A percentile compares a stretch with the other conserved stretches of the same genome.
Evolutionary conservation across 1,140 invertebrate species (phyloP).

Genomic region (Anastatus disparis): DNA sequence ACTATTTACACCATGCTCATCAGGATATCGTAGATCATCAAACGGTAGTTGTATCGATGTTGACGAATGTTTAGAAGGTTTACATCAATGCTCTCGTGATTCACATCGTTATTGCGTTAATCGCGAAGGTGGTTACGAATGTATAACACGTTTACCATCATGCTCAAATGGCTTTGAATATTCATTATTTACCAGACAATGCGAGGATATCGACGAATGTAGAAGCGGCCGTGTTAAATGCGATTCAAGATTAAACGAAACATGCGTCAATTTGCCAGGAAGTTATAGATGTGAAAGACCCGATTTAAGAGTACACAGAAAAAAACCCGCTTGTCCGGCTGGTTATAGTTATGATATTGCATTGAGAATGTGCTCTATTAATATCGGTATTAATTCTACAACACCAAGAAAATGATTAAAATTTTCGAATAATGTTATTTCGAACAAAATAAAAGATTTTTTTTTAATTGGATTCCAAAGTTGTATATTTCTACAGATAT

Average conservation of each 20-base stretch:
- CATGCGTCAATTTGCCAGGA: slow-evolving; percentile 70
- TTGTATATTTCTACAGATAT: too few species aligned
- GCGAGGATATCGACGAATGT: slow-evolving; percentile 76
- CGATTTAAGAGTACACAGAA: slow-evolving; percentile 46
- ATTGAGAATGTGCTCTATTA: slow-evolving; percentile 70
- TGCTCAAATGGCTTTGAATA: slow-evolving; percentile 58
- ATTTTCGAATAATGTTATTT: too few species aligned
- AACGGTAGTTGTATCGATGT: slow-evolving; percentile 68
- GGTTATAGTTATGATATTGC: slow-evolving; percentile 81
- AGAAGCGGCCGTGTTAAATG: slow-evolving; percentile 54
- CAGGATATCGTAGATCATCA: slow-evolving; percentile 49
- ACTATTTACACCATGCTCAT: slow-evolving; percentile 45
- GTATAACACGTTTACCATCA: slow-evolving; percentile 55
- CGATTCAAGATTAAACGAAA: slow-evolving; percentile 64
- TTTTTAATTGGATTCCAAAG: too few species aligned
- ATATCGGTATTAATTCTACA: too few species aligned
- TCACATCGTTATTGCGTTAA: slow-evolving; percentile 67
- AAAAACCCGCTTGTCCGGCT: slow-evolving; percentile 75
- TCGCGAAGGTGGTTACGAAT: slow-evolving; percentile 66
- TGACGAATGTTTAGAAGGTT: slow-evolving; percentile 65
- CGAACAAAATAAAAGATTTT: too few species aligned
- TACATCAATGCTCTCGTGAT: slow-evolving; percentile 56
- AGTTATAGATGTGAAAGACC: slow-evolving; percentile 68
- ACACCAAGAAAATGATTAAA: too few species aligned
- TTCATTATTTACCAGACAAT: slow-evolving; percentile 57